Evolutionary conservation across 2,797 vertebrate genomes (phyloP).

Genomic region (Cuculus canorus): DNA sequence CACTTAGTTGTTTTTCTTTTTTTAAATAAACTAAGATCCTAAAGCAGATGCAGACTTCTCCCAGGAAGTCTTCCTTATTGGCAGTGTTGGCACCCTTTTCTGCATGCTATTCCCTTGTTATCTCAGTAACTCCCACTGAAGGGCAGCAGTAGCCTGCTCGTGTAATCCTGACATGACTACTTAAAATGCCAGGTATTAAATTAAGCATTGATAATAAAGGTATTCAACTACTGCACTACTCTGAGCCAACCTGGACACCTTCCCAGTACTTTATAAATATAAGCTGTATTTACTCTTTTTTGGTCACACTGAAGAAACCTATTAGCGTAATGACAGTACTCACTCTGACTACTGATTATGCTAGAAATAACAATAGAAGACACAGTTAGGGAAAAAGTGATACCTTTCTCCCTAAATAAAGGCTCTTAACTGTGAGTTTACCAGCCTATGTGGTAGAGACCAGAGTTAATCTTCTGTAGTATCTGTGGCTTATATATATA

Average conservation of each 20-base stretch:
- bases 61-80: not conserved
- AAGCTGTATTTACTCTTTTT: not conserved
- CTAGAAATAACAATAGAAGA: not conserved
- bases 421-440: not conserved
- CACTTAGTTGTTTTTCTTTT: rapidly evolving
- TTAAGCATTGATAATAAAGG: not conserved
- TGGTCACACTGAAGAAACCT: not conserved
- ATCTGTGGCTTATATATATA: not conserved
- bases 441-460: not conserved
- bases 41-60: not conserved
- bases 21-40: not conserved
- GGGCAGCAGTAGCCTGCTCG: conserved; percentile 48
- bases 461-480: not conserved
- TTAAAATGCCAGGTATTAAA: not conserved
- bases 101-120: not conserved
- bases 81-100: not conserved
- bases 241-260: not conserved
- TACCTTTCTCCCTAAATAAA: not conserved
- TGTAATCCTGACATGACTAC: not conserved
- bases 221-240: not conserved
- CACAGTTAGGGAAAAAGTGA: not conserved
- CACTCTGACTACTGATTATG: not conserved
- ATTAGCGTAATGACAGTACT: not conserved
- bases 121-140: conserved; percentile 21
- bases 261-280: not conserved